phyloP scores from a whole-genome alignment of 2,888 invertebrate species.

The Hirtodrosophila histrioides region DNA sequence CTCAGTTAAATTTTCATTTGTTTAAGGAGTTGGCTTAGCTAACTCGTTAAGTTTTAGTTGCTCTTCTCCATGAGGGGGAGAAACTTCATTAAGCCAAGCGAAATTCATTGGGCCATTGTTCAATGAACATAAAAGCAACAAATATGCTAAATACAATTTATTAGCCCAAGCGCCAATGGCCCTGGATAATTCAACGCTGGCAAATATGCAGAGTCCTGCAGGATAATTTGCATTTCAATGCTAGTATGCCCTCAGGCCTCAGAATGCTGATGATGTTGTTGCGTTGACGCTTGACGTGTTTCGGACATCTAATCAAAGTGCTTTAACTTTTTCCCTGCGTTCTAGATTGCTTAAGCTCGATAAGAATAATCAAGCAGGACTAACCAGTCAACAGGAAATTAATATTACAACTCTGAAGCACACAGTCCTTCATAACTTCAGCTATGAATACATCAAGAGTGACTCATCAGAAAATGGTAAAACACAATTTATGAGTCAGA shows the following conservation, averaged over 20 bases:
- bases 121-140: constrained; percentile 11
- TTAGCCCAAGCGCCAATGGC: constrained; percentile 10
- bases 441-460: background rate
- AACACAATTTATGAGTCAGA: constrained; percentile 19
- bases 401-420: constrained; percentile 28
- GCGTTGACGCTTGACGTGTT: constrained; percentile 20
- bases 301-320: constrained; percentile 35
- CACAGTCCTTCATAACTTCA: background rate
- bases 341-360: constrained; percentile 16
- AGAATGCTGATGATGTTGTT: constrained; percentile 22
- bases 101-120: constrained; percentile 8
- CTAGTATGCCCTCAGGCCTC: constrained; percentile 4
- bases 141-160: constrained; percentile 30
- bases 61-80: background rate
- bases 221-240: constrained; percentile 55
- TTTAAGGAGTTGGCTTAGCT: background rate
- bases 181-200: constrained; percentile 4
- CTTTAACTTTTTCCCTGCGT: constrained; percentile 20
- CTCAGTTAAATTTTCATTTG: constrained; percentile 7
- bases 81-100: constrained; percentile 16
- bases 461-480: background rate
- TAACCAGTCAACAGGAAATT: constrained; percentile 41
- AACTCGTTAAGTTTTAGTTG: constrained; percentile 3
- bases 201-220: constrained; percentile 2
- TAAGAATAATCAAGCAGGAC: constrained; percentile 26